Conservation (phyloP, 2,888 invertebrate species). For the Scaptomyza polygonia region DNA sequence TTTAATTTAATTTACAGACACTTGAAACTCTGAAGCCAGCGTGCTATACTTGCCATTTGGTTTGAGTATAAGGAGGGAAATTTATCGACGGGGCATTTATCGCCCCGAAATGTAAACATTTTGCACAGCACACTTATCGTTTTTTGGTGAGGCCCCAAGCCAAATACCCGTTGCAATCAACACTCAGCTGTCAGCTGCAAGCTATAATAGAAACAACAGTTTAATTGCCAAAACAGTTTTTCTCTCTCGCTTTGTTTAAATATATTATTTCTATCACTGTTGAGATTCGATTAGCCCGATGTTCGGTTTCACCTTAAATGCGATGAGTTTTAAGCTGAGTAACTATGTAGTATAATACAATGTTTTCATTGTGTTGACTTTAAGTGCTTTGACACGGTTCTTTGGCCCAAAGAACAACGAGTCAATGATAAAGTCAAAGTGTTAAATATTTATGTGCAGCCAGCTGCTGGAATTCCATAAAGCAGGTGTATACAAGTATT, state of each 20-base stretch:
- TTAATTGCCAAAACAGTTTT: constrained; percentile 32
- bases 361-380: constrained; percentile 36
- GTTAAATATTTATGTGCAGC: constrained; percentile 58
- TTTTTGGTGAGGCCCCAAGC: constrained; percentile 32
- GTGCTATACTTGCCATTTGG: too few relatives aligned
- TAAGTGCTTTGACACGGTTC: constrained; percentile 67
- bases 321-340: not conserved
- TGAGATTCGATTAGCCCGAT: constrained; percentile 12
- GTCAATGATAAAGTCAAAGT: constrained; percentile 9
- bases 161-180: constrained; percentile 47
- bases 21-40: constrained; percentile 5
- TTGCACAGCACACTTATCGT: constrained; percentile 41
- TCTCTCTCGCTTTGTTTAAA: constrained; percentile 14
- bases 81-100: constrained; percentile 28
- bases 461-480: constrained; percentile 45
- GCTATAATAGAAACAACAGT: constrained; percentile 12
- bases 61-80: not conserved
- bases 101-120: constrained; percentile 48
- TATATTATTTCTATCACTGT: constrained; percentile 30
- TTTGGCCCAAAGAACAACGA: constrained; percentile 9
- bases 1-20: constrained; percentile 17
- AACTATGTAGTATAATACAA: constrained; percentile 1
- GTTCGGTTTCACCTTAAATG: constrained; percentile 45
- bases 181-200: constrained; percentile 45
- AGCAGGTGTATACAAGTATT: constrained; percentile 12